Conservation (phyloP, 2,113 vertebrate genomes). For the Delphinus delphis region DNA sequence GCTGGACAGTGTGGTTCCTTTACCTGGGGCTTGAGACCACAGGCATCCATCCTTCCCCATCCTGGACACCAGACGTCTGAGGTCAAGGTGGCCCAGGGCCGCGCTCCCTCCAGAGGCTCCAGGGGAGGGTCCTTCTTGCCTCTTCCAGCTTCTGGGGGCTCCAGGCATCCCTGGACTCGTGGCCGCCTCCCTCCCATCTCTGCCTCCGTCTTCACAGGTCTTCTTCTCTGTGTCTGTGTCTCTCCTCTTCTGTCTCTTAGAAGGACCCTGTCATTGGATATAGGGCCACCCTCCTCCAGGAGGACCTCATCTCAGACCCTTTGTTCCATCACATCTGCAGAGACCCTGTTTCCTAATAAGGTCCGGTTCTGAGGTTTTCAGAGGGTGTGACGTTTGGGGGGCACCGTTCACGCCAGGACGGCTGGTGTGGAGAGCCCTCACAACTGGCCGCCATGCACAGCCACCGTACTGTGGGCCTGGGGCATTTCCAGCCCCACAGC, state of each 20-base stretch:
- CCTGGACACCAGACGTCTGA: not conserved
- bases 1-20: no score
- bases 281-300: not conserved
- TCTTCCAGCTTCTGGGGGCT: not conserved
- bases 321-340: accelerated
- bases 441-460: accelerated
- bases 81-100: not conserved
- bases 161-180: not conserved
- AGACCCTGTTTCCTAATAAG: not conserved
- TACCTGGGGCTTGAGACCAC: not conserved
- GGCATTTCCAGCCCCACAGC: not conserved
- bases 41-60: not conserved
- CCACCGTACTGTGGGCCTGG: accelerated
- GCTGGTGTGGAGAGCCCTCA: not conserved
- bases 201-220: not conserved
- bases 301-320: not conserved
- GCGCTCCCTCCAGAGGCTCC: not conserved
- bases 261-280: not conserved
- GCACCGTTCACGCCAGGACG: accelerated
- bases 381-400: accelerated
- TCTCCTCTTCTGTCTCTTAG: not conserved
- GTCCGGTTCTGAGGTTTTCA: accelerated
- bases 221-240: not conserved
- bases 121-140: not conserved
- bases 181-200: not conserved